Percentiles rank a stretch among this genome's conserved stretches.
Conservation (phyloP, 2,797 vertebrate species). For the Centropyge bicolor region DNA sequence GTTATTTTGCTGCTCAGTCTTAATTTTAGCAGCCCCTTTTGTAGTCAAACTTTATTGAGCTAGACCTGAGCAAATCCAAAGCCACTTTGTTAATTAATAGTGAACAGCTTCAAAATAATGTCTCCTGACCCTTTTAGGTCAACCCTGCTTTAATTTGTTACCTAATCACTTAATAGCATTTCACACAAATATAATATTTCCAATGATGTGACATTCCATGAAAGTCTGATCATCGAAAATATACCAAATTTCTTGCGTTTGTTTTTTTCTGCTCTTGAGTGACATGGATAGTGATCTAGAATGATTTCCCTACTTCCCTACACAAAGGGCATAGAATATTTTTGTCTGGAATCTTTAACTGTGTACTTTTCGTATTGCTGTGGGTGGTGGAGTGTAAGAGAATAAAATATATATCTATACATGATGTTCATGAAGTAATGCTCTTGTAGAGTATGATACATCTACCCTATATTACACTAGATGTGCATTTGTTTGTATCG, state of each 20-base stretch:
- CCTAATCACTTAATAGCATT: conserved; percentile 21
- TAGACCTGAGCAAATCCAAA: neutral
- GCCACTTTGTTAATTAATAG: conserved; percentile 4
- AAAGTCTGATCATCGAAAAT: conserved; percentile 46
- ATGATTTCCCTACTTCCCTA: conserved; percentile 39
- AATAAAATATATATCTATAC: conserved; percentile 50
- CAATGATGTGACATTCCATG: conserved; percentile 41
- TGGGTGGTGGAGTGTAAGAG: conserved; percentile 50
- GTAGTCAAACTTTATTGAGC: neutral
- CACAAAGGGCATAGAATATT: conserved; percentile 63
- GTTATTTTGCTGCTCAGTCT: conserved; percentile 31
- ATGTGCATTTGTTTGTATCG: conserved; percentile 75
- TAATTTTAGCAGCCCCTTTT: conserved; percentile 36
- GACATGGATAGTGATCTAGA: conserved; percentile 25
- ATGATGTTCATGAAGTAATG: conserved; percentile 78
- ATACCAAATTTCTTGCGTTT: conserved; percentile 5
- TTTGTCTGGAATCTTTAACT: conserved; percentile 65
- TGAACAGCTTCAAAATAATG: conserved; percentile 5
- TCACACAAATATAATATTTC: conserved; percentile 23
- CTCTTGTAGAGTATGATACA: conserved; percentile 81
- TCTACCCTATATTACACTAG: conserved; percentile 63
- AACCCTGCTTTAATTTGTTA: conserved; percentile 23
- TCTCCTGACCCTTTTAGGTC: conserved; percentile 13
- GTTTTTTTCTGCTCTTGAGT: conserved; percentile 46
- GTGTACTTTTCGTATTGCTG: conserved; percentile 66